Evolutionary conservation across 2,113 vertebrate species (phyloP).

Genomic region (Gavialis gangeticus): DNA sequence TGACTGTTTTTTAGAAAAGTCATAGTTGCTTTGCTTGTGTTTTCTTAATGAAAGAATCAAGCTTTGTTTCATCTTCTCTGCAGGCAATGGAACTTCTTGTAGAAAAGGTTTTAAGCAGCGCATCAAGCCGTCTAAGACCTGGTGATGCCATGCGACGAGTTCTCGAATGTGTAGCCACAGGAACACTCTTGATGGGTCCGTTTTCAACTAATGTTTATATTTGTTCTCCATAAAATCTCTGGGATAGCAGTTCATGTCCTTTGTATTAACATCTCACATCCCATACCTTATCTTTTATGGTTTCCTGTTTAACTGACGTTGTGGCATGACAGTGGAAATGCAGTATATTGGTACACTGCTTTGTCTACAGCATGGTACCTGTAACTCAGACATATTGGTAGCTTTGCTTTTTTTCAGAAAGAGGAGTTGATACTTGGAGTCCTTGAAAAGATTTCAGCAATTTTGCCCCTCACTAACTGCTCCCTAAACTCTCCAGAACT

Average conservation of each 20-base stretch:
- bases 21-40: not conserved
- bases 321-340: not conserved
- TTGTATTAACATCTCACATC: not conserved
- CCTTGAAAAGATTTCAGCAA: conserved; percentile 1
- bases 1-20: not conserved
- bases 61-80: rapidly evolving
- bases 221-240: rapidly evolving
- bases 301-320: rapidly evolving
- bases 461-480: not conserved
- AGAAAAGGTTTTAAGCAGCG: conserved; percentile 82
- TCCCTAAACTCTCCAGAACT: not conserved
- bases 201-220: rapidly evolving
- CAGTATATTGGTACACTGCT: not conserved
- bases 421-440: not conserved
- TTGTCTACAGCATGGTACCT: not conserved
- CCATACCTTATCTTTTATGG: not conserved
- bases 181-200: conserved; percentile 81
- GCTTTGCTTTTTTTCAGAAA: not conserved
- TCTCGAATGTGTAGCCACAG: conserved; percentile 81
- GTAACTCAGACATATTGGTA: not conserved
- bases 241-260: not conserved
- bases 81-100: conserved; percentile 84
- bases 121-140: conserved; percentile 72
- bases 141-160: conserved; percentile 82
- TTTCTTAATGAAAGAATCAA: rapidly evolving